Evolutionary conservation across 2,888 invertebrate species (phyloP).

Genomic region (Plemyria rubiginata): DNA sequence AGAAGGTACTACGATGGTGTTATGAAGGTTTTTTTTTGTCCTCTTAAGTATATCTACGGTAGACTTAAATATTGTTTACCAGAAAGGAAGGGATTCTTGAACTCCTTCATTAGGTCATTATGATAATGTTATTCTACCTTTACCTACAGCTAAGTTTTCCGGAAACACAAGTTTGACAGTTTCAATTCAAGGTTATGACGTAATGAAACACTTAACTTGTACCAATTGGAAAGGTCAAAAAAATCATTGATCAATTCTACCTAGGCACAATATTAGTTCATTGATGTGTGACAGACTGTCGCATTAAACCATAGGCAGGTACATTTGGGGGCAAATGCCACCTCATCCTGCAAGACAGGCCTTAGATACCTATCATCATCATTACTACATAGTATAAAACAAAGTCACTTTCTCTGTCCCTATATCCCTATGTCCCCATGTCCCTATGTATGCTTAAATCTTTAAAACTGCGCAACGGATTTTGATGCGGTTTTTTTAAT

Average conservation of each 20-base stretch:
- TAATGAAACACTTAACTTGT: slow-evolving; percentile 63
- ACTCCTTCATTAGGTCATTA: slow-evolving; percentile 2
- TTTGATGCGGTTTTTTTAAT: too few relatives aligned
- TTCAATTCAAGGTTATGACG: slow-evolving; percentile 65
- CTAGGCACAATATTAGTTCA: slow-evolving; percentile 44
- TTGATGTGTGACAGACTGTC: slow-evolving; percentile 55
- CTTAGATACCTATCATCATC: too few relatives aligned
- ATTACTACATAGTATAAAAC: too few relatives aligned
- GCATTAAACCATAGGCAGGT: slow-evolving; percentile 41
- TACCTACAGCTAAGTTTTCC: slow-evolving; percentile 47
- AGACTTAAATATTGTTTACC: not conserved
- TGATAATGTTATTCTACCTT: slow-evolving; percentile 2
- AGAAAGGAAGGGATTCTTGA: not conserved
- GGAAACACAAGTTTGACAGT: slow-evolving; percentile 58
- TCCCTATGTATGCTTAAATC: too few relatives aligned
- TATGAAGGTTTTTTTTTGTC: slow-evolving; percentile 6
- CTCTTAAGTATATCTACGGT: not conserved
- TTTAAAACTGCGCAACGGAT: too few relatives aligned
- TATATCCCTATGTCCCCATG: too few relatives aligned
- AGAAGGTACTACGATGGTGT: too few relatives aligned
- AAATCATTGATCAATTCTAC: slow-evolving; percentile 62
- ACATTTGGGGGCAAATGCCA: slow-evolving; percentile 8
- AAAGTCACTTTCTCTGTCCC: too few relatives aligned
- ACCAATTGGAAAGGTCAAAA: slow-evolving; percentile 61
- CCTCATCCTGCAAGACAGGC: not conserved